These are phyloP conservation scores for Sebastes wilsoni DNA, from an alignment of 2,797 vertebrate species.

Conservation along the genomic window DNA sequence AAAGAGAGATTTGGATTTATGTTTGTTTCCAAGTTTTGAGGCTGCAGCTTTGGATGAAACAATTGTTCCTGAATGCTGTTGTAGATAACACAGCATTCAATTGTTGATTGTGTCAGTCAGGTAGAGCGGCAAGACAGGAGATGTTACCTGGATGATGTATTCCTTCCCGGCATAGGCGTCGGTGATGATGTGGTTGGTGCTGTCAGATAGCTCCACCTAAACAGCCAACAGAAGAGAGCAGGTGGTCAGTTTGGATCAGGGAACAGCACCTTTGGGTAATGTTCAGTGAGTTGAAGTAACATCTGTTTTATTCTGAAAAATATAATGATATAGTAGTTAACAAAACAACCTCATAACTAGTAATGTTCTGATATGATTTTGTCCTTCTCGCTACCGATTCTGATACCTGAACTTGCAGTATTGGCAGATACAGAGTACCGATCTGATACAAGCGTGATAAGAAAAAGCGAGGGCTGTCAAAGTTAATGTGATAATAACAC, in stretches of 20 bases:
- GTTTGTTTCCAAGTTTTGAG: neutral
- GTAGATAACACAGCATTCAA: neutral
- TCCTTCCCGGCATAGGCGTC: constrained; percentile 96
- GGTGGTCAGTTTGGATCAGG: neutral
- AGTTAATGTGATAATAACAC: no score
- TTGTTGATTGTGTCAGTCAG: neutral
- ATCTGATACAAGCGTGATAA: no score
- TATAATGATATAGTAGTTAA: neutral
- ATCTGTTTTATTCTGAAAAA: neutral
- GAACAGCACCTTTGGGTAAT: neutral
- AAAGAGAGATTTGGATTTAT: no score
- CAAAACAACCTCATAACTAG: neutral
- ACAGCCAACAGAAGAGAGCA: constrained; percentile 15
- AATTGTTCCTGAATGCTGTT: neutral
- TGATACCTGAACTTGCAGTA: no score
- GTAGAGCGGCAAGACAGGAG: neutral
- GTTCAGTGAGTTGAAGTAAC: neutral
- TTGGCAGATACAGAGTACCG: no score
- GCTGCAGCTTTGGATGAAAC: neutral
- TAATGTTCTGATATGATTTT: no score
- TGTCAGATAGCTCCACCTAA: constrained; percentile 95
- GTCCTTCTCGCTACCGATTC: no score
- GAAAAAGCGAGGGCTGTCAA: no score
- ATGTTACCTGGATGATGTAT: constrained; percentile 92
- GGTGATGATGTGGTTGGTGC: constrained; percentile 93